Base-by-base conservation (phyloP, 1,140 invertebrate species). In the Drosophila baimaii region DNA sequence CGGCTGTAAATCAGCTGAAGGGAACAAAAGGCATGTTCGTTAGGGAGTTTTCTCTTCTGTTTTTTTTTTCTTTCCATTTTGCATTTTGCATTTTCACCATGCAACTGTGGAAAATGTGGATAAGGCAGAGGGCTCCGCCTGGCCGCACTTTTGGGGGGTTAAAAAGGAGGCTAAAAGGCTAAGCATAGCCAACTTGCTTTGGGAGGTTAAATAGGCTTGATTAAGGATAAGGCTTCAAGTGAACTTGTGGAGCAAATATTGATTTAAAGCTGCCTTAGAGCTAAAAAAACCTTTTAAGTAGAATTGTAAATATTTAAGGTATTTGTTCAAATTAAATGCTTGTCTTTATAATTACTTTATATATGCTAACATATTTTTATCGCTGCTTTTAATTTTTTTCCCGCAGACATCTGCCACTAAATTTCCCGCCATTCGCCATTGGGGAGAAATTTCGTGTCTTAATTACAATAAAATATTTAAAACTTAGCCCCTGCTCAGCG, bases 381-480 rank as follows among this genome's bases (percentile, higher is more conserved):
- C 1, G n/a, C n/a, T n/a, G n/a, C n/a, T n/a, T n/a, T 8, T 12
- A 39, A n/a, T 25, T 56, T 17, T 10, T 17, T 25, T n/a, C 2
- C 23, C 5, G 2, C 17, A 1, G 35, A 39, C 65, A 75, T 47
- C 81, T 81, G 80, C 47, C 46, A 17, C 15, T 57, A 52, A 66
- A 70, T 76, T 71, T 63, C 12, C 33, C n/a, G 47, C 44, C 33
- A 8, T 37, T 29, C 76, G 59, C 56, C n/a, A n/a, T 68, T 41
- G 79, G 79, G 84, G 83, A 88, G 84, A 83, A 52, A 80, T 88
- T 71, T 77, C 72, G 64, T 61, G 54, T 47, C 68, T 83, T 88
- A 83, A 88, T 88, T 88, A 77, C 79, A 74, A 83, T 88, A 77
- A 88, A 88, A 88, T 88, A 88, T 88, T 88, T 88, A 88, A 80